Conservation (phyloP, 2,113 vertebrate genomes). For the Semnopithecus entellus region DNA sequence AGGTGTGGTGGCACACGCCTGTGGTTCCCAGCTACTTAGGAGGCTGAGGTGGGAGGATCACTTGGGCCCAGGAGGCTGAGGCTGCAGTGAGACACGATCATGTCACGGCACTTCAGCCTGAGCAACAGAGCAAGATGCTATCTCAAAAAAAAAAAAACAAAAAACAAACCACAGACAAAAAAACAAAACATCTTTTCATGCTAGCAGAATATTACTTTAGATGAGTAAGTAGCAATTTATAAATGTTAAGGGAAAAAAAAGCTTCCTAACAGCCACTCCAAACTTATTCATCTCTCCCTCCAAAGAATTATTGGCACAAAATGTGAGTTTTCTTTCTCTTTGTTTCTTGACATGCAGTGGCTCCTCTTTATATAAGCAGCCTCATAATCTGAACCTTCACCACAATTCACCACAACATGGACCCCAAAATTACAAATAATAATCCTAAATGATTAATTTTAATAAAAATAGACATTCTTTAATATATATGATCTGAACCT, state of each 20-base stretch:
- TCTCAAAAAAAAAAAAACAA: no score
- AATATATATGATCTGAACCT: not conserved
- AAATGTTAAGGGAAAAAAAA: not conserved
- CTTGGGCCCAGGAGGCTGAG: no score
- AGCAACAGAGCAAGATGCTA: no score
- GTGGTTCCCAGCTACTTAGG: no score
- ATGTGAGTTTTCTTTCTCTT: not conserved
- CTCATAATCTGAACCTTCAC: not conserved
- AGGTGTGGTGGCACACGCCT: no score
- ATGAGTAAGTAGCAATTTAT: not conserved
- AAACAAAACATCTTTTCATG: not conserved
- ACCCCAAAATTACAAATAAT: not conserved
- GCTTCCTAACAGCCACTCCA: not conserved
- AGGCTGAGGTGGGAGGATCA: no score
- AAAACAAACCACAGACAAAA: no score
- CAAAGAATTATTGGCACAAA: not conserved
- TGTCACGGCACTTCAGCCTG: no score
- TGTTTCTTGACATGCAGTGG: not conserved
- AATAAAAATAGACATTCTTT: not conserved
- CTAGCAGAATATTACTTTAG: slow-evolving; percentile 3
- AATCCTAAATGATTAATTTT: slow-evolving; percentile 10
- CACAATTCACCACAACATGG: not conserved
- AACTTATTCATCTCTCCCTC: not conserved
- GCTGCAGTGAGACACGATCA: no score
- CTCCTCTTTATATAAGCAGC: not conserved